These are phyloP conservation scores for Grallaria varia DNA, from an alignment of 2,113 vertebrate species.

Conservation along the genomic window DNA sequence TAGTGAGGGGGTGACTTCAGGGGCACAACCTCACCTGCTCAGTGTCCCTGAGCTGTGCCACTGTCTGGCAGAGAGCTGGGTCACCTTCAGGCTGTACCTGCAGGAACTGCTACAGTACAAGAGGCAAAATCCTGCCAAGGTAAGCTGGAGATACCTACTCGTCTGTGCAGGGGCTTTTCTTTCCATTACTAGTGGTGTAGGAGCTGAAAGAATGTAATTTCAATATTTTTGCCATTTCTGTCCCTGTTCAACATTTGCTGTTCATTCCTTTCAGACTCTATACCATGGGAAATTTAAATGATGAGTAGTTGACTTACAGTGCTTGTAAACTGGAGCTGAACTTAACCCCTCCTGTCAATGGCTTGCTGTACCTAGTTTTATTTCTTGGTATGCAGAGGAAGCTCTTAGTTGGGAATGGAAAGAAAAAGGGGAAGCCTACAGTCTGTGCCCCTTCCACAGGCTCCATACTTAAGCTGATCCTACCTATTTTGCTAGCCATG, in stretches of 20 bases:
- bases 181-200: background rate
- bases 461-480: background rate
- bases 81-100: slow-evolving; percentile 90
- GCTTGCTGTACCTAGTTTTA: background rate
- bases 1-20: slow-evolving; percentile 82
- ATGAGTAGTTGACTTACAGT: background rate
- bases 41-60: slow-evolving; percentile 93
- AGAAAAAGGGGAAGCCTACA: background rate
- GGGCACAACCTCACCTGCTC: slow-evolving; percentile 85
- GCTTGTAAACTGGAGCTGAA: background rate
- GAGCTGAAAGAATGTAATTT: background rate
- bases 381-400: background rate
- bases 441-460: background rate
- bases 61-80: slow-evolving; percentile 94
- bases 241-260: background rate
- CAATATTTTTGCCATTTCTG: background rate
- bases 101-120: slow-evolving; percentile 96
- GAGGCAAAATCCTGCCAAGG: slow-evolving; percentile 92
- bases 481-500: background rate
- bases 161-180: slow-evolving; percentile 19
- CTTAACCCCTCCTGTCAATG: background rate
- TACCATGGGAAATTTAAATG: background rate
- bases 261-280: background rate
- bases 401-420: background rate
- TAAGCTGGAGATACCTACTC: slow-evolving; percentile 63